A percentile compares a stretch with the other conserved stretches of the same genome.
Conservation (phyloP, 2,113 vertebrate species). For the Ranitomeya variabilis region DNA sequence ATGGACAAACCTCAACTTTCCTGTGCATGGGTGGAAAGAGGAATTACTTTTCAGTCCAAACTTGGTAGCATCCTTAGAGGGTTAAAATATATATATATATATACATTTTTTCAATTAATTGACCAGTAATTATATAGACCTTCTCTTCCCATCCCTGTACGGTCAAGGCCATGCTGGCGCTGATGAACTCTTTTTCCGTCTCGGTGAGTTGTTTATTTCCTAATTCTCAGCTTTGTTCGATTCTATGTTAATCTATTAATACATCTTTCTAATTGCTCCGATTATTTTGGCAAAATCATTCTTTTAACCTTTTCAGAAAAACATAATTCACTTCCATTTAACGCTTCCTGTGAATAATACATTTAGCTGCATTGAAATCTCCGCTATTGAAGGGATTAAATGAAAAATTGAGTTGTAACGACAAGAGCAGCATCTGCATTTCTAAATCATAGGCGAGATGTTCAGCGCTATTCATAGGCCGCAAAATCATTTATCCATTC, state of each 20-base stretch:
- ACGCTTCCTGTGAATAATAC: slow-evolving; percentile 40
- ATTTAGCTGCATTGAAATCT: slow-evolving; percentile 40
- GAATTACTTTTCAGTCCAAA: too few relatives aligned
- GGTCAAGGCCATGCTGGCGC: background rate
- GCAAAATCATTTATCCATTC: slow-evolving; percentile 23
- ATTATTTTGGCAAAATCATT: slow-evolving; percentile 34
- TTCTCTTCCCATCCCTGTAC: background rate
- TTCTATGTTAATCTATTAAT: slow-evolving; percentile 32
- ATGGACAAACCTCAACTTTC: too few relatives aligned
- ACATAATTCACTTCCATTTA: slow-evolving; percentile 25
- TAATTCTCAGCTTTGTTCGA: slow-evolving; percentile 18
- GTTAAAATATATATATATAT: too few relatives aligned
- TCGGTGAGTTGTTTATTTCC: background rate
- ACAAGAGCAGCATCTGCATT: slow-evolving; percentile 29
- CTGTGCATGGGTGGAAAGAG: too few relatives aligned
- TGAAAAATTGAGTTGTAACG: slow-evolving; percentile 20
- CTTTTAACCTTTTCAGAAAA: slow-evolving; percentile 55
- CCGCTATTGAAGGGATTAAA: slow-evolving; percentile 42
- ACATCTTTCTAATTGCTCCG: slow-evolving; percentile 50
- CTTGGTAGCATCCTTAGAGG: too few relatives aligned
- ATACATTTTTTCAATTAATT: background rate
- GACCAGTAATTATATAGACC: background rate
- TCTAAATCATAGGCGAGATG: slow-evolving; percentile 28
- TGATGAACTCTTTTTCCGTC: background rate
- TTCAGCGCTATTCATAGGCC: slow-evolving; percentile 44